Percentiles rank a stretch among this genome's conserved stretches.
Evolutionary conservation across 2,888 invertebrate genomes (phyloP).

Genomic region (Cepaea hortensis): DNA sequence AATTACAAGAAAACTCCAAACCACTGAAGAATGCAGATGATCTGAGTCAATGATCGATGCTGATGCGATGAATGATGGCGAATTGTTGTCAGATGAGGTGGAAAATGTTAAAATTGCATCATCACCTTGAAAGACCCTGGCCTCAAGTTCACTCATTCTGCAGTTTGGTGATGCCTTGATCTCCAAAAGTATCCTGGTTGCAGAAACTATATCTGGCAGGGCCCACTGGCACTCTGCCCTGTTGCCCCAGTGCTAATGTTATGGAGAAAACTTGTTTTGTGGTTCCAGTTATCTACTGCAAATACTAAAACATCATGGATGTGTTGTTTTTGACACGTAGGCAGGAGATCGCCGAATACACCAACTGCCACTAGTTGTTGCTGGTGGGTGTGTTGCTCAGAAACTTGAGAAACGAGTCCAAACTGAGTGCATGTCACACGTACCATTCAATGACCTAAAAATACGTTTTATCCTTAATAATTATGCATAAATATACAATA

Average conservation of each 20-base stretch:
- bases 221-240: conserved; percentile 34
- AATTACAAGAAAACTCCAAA: conserved; percentile 12
- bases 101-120: conserved; percentile 51
- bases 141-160: conserved; percentile 51
- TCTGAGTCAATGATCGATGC: conserved; percentile 48
- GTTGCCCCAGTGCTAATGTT: conserved; percentile 45
- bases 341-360: conserved; percentile 41
- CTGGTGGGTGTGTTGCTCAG: conserved; percentile 40
- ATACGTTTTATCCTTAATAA: conserved; percentile 46
- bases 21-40: conserved; percentile 46
- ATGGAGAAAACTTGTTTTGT: conserved; percentile 37
- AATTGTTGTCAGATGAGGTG: conserved; percentile 40
- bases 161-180: conserved; percentile 47
- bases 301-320: conserved; percentile 47
- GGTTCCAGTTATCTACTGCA: conserved; percentile 38
- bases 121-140: conserved; percentile 53
- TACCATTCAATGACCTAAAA: conserved; percentile 49
- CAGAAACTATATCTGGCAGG: conserved; percentile 46
- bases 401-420: conserved; percentile 45
- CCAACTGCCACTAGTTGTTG: conserved; percentile 25
- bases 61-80: conserved; percentile 50
- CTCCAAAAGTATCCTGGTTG: conserved; percentile 47
- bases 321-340: conserved; percentile 49
- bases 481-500: conserved; percentile 38
- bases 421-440: conserved; percentile 48